A percentile compares a stretch with the other conserved stretches of the same genome.
Evolutionary conservation across 2,113 vertebrate genomes (phyloP).

Genomic region (Nematolebias whitei): DNA sequence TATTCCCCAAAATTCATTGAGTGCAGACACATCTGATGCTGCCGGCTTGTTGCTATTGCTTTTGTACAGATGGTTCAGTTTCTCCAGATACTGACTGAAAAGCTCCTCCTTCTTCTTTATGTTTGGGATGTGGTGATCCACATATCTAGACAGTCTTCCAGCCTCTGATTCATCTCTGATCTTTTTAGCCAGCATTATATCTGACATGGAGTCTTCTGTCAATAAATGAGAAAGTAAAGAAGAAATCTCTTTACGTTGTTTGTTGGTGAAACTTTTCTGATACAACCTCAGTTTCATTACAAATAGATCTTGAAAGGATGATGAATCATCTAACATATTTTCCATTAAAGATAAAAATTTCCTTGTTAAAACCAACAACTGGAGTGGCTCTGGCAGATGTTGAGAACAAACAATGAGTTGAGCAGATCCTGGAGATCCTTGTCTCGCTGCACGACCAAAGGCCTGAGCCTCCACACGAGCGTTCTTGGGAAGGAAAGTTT

Average conservation of each 20-base stretch:
- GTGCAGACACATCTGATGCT: slow-evolving; percentile 44
- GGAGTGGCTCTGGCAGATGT: slow-evolving; percentile 38
- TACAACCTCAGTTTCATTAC: neutral
- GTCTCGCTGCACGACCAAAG: slow-evolving; percentile 71
- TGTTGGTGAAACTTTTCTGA: neutral
- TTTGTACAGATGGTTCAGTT: slow-evolving; percentile 36
- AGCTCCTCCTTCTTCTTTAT: slow-evolving; percentile 51
- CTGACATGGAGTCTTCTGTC: slow-evolving; percentile 13
- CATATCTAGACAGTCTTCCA: slow-evolving; percentile 5
- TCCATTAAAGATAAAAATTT: rapidly evolving
- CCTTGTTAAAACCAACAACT: neutral
- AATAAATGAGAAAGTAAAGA: neutral
- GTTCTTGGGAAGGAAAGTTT: slow-evolving; percentile 71
- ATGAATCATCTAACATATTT: neutral
- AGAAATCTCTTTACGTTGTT: neutral
- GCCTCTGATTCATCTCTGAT: slow-evolving; percentile 32
- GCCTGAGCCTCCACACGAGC: slow-evolving; percentile 70
- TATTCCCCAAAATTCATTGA: slow-evolving; percentile 73
- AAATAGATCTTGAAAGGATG: neutral
- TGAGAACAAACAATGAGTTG: slow-evolving; percentile 63
- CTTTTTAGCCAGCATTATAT: slow-evolving; percentile 24
- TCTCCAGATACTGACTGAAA: slow-evolving; percentile 49
- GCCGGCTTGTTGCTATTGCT: slow-evolving; percentile 21
- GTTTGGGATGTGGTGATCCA: slow-evolving; percentile 40
- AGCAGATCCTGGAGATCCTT: slow-evolving; percentile 73